Conservation (phyloP, 2,888 invertebrate species). For the Drosophila infuscata region DNA sequence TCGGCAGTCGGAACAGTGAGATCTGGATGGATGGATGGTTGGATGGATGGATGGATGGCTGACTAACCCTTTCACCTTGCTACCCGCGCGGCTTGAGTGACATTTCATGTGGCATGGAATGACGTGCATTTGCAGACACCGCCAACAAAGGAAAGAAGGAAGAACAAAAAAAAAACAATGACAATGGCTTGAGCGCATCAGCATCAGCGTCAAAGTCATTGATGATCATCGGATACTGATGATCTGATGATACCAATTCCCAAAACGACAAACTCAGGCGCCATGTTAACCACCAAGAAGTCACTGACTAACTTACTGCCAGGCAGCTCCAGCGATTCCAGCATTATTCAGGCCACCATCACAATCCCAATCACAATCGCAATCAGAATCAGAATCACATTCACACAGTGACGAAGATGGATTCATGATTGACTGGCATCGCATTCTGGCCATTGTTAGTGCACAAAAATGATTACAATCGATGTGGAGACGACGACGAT, state of each 20-base stretch:
- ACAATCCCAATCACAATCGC: slow-evolving; percentile 15
- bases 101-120: slow-evolving; percentile 83
- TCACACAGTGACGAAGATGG: slow-evolving; percentile 72
- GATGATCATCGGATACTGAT: slow-evolving; percentile 72
- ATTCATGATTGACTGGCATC: slow-evolving; percentile 68
- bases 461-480: slow-evolving; percentile 67
- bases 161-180: slow-evolving; percentile 23
- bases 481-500: slow-evolving; percentile 12
- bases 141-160: slow-evolving; percentile 45
- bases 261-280: slow-evolving; percentile 84
- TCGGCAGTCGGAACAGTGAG: slow-evolving; percentile 14
- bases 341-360: slow-evolving; percentile 16
- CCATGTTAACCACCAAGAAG: slow-evolving; percentile 83
- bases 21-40: slow-evolving; percentile 19
- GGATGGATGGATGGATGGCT: slow-evolving; percentile 30
- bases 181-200: slow-evolving; percentile 44
- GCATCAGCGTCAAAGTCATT: slow-evolving; percentile 63
- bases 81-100: slow-evolving; percentile 79
- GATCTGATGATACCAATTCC: slow-evolving; percentile 80
- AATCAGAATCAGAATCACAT: slow-evolving; percentile 26
- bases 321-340: slow-evolving; percentile 3
- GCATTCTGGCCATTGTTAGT: slow-evolving; percentile 71
- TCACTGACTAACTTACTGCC: slow-evolving; percentile 62
- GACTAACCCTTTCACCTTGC: slow-evolving; percentile 20
- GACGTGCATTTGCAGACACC: slow-evolving; percentile 83